Evolutionary conservation across 1,140 invertebrate genomes (phyloP), one percentile per base, ranked within the genome.

Genomic region (Spodoptera frugiperda): DNA sequence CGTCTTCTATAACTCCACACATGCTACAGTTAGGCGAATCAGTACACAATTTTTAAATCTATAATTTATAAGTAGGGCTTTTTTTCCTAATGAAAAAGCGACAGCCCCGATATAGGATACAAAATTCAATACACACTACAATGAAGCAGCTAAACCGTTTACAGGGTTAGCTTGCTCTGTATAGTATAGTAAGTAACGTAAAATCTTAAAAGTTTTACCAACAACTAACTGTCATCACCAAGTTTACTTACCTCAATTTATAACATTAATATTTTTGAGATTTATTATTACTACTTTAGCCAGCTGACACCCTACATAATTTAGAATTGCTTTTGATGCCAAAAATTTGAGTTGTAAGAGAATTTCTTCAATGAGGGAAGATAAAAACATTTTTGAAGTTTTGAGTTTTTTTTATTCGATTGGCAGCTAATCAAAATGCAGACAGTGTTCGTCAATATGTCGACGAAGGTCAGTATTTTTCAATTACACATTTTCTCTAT

Each of bases 291-390:
- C 83, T 78, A 90, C 30, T 87, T 86, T 90, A 75, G 92, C 92
- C 86, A 94, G 87, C 75, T 92, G 89, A 88, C 91, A 92, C 88
- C 91, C 91, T 88, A 93, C 88, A 93, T 93, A 94, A 93, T 94
- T 94, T 94, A 94, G 77, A 75, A 94, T 72, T 71, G 87, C 85
- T 90, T 93, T 94, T 65, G 89, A 92, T 73, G 86, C 88, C 83
- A 91, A 89, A 91, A 94, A 93, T 84, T 93, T 94, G 57, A 93
- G 71, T 76, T 93, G 90, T 81, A 87, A 63, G 63, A 93, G 54
- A 85, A 94, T 91, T 94, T 93, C 90, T 86, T 91, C 89, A 80
- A 93, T 78, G 79, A 93, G 89, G 87, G 90, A 92, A 93, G 92
- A 94, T 89, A 91, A 91, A 92, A 90, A 89, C 90, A 93, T 94